Evolutionary conservation across 1,140 invertebrate species (phyloP).

Genomic region (Cherax destructor): DNA sequence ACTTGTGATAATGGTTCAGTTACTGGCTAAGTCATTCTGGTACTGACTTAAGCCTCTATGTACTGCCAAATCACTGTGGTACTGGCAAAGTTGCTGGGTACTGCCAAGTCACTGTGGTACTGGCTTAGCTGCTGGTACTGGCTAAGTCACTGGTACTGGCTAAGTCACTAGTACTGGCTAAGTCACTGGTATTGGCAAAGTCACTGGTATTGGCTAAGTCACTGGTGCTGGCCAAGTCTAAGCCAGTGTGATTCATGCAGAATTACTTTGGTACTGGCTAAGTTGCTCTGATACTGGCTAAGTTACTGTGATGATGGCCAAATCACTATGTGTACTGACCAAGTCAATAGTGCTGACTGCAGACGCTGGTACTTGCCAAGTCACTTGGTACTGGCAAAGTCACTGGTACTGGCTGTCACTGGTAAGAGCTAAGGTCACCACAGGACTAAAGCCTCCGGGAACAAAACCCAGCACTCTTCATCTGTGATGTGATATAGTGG

Average conservation of each 20-base stretch:
- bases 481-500: conserved; percentile 68
- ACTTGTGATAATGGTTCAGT: conserved; percentile 20
- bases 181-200: neutral
- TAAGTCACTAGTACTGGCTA: conserved; percentile 6
- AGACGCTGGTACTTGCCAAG: neutral
- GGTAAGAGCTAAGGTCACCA: conserved; percentile 20
- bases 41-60: neutral
- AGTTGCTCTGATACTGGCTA: conserved; percentile 10
- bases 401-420: conserved; percentile 15
- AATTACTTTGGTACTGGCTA: neutral
- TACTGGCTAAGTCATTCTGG: conserved; percentile 9
- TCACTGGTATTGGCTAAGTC: neutral
- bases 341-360: neutral
- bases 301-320: conserved; percentile 16
- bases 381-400: conserved; percentile 13
- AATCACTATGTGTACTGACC: conserved; percentile 6
- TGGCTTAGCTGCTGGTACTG: conserved; percentile 1
- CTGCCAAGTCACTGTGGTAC: conserved; percentile 7
- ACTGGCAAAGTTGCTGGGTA: neutral
- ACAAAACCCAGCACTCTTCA: conserved; percentile 69
- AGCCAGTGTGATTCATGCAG: neutral
- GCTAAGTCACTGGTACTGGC: conserved; percentile 17
- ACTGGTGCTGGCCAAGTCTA: conserved; percentile 3
- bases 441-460: conserved; percentile 51
- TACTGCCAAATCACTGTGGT: conserved; percentile 12